Percentiles rank a stretch among this genome's conserved stretches.
Evolutionary conservation across 2,797 vertebrate genomes (phyloP).

Genomic region (Pseudomugil gertrudae): DNA sequence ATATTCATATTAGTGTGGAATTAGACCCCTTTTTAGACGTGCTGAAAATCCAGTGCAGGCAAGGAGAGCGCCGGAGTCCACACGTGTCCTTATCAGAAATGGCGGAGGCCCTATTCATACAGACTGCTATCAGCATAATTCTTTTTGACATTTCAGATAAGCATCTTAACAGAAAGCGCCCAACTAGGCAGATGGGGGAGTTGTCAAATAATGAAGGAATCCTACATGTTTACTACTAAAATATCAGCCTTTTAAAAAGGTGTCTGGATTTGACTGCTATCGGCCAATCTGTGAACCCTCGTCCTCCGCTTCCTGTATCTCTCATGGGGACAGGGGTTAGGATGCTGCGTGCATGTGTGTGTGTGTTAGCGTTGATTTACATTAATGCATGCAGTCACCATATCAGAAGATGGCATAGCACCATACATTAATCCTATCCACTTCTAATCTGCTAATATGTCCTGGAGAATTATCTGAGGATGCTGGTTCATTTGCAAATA

Average conservation of each 20-base stretch:
- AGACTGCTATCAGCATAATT: slow-evolving; percentile 80
- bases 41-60: slow-evolving; percentile 65
- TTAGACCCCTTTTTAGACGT: slow-evolving; percentile 74
- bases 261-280: slow-evolving; percentile 72
- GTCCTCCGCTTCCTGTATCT: slow-evolving; percentile 26
- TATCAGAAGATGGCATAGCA: slow-evolving; percentile 47
- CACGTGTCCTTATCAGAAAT: slow-evolving; percentile 72
- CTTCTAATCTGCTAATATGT: slow-evolving; percentile 72
- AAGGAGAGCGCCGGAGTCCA: slow-evolving; percentile 56
- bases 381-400: slow-evolving; percentile 31
- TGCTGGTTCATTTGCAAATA: slow-evolving; percentile 78
- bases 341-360: slow-evolving; percentile 12
- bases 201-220: slow-evolving; percentile 81
- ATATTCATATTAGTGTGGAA: slow-evolving; percentile 85
- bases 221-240: slow-evolving; percentile 76
- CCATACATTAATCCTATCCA: slow-evolving; percentile 60
- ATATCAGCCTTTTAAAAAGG: slow-evolving; percentile 77
- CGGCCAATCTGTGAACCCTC: slow-evolving; percentile 56
- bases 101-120: slow-evolving; percentile 72
- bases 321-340: slow-evolving; percentile 39
- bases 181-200: slow-evolving; percentile 60
- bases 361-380: slow-evolving; percentile 28
- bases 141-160: slow-evolving; percentile 86
- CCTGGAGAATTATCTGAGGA: slow-evolving; percentile 70
- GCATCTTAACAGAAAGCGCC: slow-evolving; percentile 74